Percentiles rank a stretch among this genome's conserved stretches.
Evolutionary conservation across 2,888 invertebrate genomes (phyloP).

Genomic region (Zonitis immaculata): DNA sequence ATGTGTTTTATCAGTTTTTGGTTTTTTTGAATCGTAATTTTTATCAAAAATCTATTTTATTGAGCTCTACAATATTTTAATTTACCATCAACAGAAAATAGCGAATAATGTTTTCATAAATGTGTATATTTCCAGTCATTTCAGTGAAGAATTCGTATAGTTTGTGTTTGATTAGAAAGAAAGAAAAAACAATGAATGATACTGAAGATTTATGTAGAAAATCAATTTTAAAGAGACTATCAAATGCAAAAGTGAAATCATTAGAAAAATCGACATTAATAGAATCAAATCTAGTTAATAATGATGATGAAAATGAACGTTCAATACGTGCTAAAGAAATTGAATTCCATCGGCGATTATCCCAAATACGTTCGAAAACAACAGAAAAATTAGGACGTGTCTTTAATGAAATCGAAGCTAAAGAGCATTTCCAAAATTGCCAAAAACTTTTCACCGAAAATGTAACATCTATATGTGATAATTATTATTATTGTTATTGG

Average conservation of each 20-base stretch:
- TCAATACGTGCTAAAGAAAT: slow-evolving; percentile 23
- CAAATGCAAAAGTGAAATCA: not conserved
- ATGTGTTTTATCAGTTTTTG: not conserved
- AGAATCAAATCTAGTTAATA: not conserved
- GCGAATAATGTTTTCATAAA: not conserved
- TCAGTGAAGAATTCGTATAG: not conserved
- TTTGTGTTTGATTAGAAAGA: too few relatives aligned
- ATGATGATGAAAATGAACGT: slow-evolving; percentile 29
- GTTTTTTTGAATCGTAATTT: not conserved
- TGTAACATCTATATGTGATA: slow-evolving; percentile 55
- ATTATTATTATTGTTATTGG: too few relatives aligned
- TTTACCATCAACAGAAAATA: not conserved
- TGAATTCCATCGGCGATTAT: slow-evolving; percentile 24
- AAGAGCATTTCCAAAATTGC: slow-evolving; percentile 70
- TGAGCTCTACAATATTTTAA: not conserved
- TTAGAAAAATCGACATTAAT: not conserved
- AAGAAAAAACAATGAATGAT: not conserved
- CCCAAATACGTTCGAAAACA: slow-evolving; percentile 8
- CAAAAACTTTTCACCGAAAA: slow-evolving; percentile 76
- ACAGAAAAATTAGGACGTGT: slow-evolving; percentile 23
- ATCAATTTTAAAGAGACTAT: not conserved
- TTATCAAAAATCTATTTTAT: not conserved
- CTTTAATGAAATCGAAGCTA: slow-evolving; percentile 49
- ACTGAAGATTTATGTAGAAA: not conserved
- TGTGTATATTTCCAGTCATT: not conserved